Conservation (phyloP, 2,888 invertebrate genomes). For the Aradus depressus region DNA sequence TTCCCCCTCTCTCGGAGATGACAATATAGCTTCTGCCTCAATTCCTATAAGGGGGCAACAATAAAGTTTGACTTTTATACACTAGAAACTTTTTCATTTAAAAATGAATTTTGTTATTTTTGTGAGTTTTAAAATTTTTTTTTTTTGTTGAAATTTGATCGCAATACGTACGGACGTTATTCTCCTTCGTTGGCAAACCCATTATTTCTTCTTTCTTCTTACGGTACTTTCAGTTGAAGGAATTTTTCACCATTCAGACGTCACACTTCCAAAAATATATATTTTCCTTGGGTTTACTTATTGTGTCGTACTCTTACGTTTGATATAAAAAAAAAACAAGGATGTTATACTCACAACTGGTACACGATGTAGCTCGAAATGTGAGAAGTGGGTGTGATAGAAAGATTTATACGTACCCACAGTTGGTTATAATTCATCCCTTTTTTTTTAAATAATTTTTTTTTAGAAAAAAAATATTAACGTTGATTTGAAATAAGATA, state of each 20-base stretch:
- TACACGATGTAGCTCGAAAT: too few relatives aligned
- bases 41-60: slow-evolving; percentile 17
- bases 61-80: slow-evolving; percentile 17
- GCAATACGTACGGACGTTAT: too few relatives aligned
- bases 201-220: too few relatives aligned
- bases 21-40: slow-evolving; percentile 5
- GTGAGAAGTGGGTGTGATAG: slow-evolving; percentile 3
- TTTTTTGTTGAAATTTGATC: neutral
- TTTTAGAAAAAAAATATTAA: neutral
- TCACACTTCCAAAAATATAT: too few relatives aligned
- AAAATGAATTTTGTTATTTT: slow-evolving; percentile 5
- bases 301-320: too few relatives aligned
- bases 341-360: too few relatives aligned
- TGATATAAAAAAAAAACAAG: too few relatives aligned
- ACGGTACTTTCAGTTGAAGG: too few relatives aligned
- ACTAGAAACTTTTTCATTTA: slow-evolving; percentile 7
- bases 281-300: too few relatives aligned
- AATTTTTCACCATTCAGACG: too few relatives aligned
- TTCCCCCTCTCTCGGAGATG: slow-evolving; percentile 1
- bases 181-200: too few relatives aligned
- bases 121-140: neutral
- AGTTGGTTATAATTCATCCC: neutral
- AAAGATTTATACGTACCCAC: neutral
- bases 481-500: neutral
- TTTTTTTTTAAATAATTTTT: neutral